Evolutionary conservation across 2,113 vertebrate species (phyloP), one percentile per base, ranked within the genome.

Genomic region (Plecturocebus donacophilus): DNA sequence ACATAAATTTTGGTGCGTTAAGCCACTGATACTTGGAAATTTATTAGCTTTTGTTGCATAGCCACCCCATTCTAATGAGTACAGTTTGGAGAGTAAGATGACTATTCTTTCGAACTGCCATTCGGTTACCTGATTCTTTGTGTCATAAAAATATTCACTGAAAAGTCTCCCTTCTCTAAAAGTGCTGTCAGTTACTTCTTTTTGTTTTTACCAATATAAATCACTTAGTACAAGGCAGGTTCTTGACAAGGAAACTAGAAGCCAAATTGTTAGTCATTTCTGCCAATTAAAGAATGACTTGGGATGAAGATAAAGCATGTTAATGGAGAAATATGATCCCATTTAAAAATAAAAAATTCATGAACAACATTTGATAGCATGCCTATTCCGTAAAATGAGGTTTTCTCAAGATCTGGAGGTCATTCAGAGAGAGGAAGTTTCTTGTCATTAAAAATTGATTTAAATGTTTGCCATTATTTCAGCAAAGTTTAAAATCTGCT

Each of bases 311-410:
- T 88, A 88, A 97, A 97, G 54, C 47, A 73, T 76, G 10, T 95
- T 86, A 96, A 73, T 89, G 49, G 70, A 88, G 38, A 96, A 95
- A 87, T 79, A 76, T 58, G 82, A 94, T 94, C 75, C 64, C 35
- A 93, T 92, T 95, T 61, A 79, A 95, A 91, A 93, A 85, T 45
- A 83, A 58, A 82, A 93, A 82, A 88, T 93, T 89, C 91, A 87
- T 93, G 54, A 94, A 61, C 61, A 96, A 94, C 5, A 0, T 70
- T 94, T 73, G 66, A 30, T 94, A 76, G 42, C 25, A 40, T 70
- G 3, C 89, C 54, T 93, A 58, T 75, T 89, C 35, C 68, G 71
- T 87, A 94, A 97, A 95, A 82, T 70, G 54, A 95, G 27, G 11
- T 76, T 95, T 97, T 88, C n/a, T 87, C 54, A 91, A 83, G 56